phyloP scores from a whole-genome alignment of 2,888 invertebrate genomes.

The Caenorhabditis auriculariae region DNA sequence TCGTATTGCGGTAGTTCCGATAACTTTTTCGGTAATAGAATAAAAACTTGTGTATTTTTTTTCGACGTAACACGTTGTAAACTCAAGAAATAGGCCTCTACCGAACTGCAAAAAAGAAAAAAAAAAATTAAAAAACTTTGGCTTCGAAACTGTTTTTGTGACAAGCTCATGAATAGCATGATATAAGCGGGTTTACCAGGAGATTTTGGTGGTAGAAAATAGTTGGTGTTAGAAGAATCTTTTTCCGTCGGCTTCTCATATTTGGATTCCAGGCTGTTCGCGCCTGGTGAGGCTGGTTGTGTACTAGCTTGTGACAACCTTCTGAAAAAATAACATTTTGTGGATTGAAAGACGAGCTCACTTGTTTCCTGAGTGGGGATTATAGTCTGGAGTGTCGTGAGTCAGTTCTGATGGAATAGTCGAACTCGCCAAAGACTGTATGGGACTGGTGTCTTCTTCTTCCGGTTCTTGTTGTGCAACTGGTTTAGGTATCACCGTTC shows the following conservation, averaged over 20 bases:
- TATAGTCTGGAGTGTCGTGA: conserved; percentile 9
- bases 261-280: background rate
- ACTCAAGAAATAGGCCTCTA: too few relatives aligned
- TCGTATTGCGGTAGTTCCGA: too few relatives aligned
- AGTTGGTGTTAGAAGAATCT: too few relatives aligned
- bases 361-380: conserved; percentile 9
- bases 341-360: conserved; percentile 2
- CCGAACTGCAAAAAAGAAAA: too few relatives aligned
- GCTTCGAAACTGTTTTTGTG: background rate
- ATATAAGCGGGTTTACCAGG: conserved; percentile 12
- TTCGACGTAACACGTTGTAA: too few relatives aligned
- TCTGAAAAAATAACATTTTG: conserved; percentile 21
- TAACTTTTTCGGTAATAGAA: too few relatives aligned
- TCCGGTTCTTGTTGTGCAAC: conserved; percentile 9
- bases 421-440: conserved; percentile 15
- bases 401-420: conserved; percentile 23
- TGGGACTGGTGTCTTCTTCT: conserved; percentile 9
- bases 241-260: background rate
- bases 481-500: background rate
- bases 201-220: conserved; percentile 20
- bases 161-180: too few relatives aligned
- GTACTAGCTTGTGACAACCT: conserved; percentile 29
- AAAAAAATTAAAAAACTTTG: too few relatives aligned
- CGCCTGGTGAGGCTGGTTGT: conserved; percentile 14
- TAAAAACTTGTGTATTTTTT: too few relatives aligned